phyloP scores from a whole-genome alignment of 2,113 vertebrate genomes.

The Fregata magnificens region DNA sequence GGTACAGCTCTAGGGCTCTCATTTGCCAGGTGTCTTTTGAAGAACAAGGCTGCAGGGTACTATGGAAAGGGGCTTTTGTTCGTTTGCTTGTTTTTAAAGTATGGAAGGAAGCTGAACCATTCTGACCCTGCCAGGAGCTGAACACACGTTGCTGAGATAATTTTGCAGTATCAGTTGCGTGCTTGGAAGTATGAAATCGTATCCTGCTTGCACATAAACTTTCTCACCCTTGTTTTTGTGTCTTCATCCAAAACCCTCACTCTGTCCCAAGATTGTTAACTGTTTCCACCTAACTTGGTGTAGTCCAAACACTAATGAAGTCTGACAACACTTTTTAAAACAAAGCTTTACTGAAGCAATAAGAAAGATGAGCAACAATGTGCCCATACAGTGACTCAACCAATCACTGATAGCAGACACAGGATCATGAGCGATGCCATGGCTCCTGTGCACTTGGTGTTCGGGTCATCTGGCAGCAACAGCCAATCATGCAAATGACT shows the following conservation, averaged over 20 bases:
- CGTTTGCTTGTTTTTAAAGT: neutral
- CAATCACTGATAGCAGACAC: neutral
- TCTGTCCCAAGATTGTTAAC: neutral
- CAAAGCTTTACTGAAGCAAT: neutral
- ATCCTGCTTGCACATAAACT: neutral
- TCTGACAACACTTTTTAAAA: neutral
- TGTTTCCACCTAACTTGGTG: neutral
- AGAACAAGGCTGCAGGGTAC: neutral
- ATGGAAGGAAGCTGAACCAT: neutral
- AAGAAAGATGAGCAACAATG: neutral
- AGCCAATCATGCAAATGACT: rapidly evolving
- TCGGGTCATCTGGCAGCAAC: rapidly evolving
- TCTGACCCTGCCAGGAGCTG: neutral
- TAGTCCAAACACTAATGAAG: neutral
- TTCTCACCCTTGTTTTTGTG: neutral
- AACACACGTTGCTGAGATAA: neutral
- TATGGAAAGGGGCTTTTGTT: neutral
- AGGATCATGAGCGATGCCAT: rapidly evolving
- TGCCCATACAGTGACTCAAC: rapidly evolving
- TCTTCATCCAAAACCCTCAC: neutral
- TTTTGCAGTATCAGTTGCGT: neutral
- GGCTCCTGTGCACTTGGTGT: neutral
- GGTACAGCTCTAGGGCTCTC: neutral
- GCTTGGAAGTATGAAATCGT: neutral
- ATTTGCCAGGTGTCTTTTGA: neutral